A percentile compares a stretch with the other conserved stretches of the same genome.
Evolutionary conservation across 2,113 vertebrate genomes (phyloP).

Genomic region (Ptyas mucosa): DNA sequence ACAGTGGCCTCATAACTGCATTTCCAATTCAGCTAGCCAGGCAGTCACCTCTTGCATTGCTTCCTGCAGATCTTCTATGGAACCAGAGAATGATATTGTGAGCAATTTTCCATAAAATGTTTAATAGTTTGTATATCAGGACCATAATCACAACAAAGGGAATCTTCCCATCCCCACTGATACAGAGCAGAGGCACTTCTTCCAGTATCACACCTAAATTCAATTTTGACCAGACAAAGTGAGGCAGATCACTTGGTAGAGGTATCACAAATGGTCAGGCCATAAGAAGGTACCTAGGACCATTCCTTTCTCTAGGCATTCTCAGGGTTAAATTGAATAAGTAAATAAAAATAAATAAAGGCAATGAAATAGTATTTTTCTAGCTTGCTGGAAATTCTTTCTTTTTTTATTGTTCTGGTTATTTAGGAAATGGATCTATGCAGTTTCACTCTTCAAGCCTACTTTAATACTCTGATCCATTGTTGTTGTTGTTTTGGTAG

Average conservation of each 20-base stretch:
- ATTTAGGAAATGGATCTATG: background rate
- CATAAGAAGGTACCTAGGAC: background rate
- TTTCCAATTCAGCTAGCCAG: background rate
- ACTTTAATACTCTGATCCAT: background rate
- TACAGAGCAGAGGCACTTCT: background rate
- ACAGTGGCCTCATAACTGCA: background rate
- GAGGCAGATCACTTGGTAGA: background rate
- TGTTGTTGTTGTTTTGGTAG: background rate
- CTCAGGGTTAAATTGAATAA: background rate
- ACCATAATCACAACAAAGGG: background rate
- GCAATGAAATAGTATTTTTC: background rate
- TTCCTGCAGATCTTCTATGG: background rate
- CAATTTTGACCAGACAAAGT: background rate
- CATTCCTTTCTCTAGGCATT: background rate
- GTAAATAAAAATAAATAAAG: background rate
- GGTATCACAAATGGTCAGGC: background rate
- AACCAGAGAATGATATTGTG: background rate
- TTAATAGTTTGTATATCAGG: background rate
- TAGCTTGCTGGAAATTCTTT: background rate
- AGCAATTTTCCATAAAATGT: background rate
- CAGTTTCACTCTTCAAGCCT: background rate
- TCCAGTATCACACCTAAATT: background rate
- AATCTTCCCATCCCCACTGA: background rate
- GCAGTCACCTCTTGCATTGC: background rate
- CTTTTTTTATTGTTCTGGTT: background rate